phyloP scores from a whole-genome alignment of 2,113 vertebrate genomes.

The Anarhynchus alexandrinus region DNA sequence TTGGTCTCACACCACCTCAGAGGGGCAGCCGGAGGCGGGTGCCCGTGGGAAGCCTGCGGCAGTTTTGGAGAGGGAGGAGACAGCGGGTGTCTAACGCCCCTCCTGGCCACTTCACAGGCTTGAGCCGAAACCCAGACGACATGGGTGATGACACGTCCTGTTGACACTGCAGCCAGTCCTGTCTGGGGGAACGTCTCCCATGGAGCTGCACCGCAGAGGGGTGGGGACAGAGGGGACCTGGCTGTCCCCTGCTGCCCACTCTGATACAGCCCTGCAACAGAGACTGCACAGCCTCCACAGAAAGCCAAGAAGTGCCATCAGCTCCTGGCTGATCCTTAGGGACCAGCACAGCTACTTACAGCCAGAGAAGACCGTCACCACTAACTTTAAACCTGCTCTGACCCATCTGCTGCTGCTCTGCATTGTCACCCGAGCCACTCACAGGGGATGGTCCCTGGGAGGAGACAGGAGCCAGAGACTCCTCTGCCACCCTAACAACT shows the following conservation, averaged over 20 bases:
- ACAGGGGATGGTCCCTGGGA: not conserved
- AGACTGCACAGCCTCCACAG: not conserved
- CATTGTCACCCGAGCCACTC: not conserved
- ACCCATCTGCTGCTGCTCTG: not conserved
- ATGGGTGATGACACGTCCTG: accelerated
- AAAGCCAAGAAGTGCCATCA: not conserved
- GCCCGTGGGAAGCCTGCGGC: not conserved
- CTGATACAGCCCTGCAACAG: not conserved
- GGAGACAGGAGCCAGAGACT: not conserved
- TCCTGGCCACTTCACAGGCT: not conserved
- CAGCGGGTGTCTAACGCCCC: not conserved
- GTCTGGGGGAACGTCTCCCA: not conserved
- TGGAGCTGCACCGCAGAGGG: not conserved
- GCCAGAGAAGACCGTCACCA: not conserved
- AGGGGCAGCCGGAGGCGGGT: not conserved
- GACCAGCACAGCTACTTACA: not conserved
- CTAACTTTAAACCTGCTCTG: not conserved
- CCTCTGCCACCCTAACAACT: not conserved
- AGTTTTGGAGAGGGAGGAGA: not conserved
- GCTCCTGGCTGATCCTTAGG: not conserved
- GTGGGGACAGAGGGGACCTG: not conserved
- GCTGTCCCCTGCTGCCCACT: not conserved
- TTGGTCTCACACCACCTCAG: not conserved
- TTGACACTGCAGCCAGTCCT: not conserved
- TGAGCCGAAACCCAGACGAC: not conserved